These are phyloP conservation scores for Pagrus major DNA, from an alignment of 2,113 vertebrate genomes.

Conservation along the genomic window DNA sequence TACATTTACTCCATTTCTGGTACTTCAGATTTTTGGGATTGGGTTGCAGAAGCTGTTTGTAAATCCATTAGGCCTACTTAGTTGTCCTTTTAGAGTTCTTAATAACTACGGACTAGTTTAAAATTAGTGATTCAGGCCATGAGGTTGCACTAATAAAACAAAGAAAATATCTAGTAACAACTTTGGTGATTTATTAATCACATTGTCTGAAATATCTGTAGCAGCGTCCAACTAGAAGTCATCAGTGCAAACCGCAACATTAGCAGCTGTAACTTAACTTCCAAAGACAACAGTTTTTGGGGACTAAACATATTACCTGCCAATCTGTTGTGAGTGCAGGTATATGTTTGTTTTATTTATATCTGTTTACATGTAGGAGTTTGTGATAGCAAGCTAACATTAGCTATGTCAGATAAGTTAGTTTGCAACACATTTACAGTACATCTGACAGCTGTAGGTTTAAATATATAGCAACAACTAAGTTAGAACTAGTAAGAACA, in stretches of 20 bases:
- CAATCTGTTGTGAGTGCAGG: background rate
- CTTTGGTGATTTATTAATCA: background rate
- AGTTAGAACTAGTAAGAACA: background rate
- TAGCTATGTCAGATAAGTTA: background rate
- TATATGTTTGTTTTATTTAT: background rate
- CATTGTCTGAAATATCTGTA: background rate
- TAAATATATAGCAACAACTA: background rate
- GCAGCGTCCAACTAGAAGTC: background rate
- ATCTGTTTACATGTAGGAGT: too few relatives aligned
- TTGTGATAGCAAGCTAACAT: background rate
- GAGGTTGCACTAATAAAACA: too few relatives aligned
- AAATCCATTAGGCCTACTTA: background rate
- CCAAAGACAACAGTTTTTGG: background rate
- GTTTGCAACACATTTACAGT: background rate
- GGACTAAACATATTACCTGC: background rate
- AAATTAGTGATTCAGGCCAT: background rate
- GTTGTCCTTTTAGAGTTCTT: background rate
- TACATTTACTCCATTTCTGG: background rate
- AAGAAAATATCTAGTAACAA: background rate
- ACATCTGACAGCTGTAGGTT: too few relatives aligned
- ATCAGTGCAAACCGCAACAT: background rate
- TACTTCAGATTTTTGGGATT: background rate
- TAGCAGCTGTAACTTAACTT: background rate
- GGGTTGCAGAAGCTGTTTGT: slow-evolving; percentile 3
- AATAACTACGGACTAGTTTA: background rate